Conservation (phyloP, 1,140 invertebrate species). For the Harpegnathos saltator region DNA sequence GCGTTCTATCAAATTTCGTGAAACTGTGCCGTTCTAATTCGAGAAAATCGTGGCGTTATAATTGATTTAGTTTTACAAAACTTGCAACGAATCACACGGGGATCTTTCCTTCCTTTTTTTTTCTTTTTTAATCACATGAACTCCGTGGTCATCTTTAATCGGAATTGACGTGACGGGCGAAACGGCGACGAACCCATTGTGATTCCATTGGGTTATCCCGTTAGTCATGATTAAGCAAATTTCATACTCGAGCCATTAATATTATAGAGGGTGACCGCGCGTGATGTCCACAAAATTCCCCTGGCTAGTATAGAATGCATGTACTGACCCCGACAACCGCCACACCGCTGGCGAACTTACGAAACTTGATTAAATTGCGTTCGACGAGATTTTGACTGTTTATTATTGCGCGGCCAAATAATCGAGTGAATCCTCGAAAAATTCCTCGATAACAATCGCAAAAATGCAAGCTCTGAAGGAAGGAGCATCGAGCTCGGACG, state of each 20-base stretch:
- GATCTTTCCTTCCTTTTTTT: too few relatives aligned
- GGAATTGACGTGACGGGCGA: constrained; percentile 60
- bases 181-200: constrained; percentile 64
- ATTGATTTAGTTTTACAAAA: constrained; percentile 13
- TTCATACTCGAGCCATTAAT: constrained; percentile 74
- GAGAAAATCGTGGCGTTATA: background rate
- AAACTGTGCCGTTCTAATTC: background rate
- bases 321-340: constrained; percentile 66
- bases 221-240: constrained; percentile 77
- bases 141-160: constrained; percentile 54
- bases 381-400: constrained; percentile 49
- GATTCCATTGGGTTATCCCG: constrained; percentile 74
- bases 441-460: background rate
- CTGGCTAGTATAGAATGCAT: constrained; percentile 76
- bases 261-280: constrained; percentile 71
- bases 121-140: background rate
- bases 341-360: constrained; percentile 66
- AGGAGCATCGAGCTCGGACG: background rate
- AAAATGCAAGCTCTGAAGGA: background rate
- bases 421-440: constrained; percentile 10
- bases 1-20: constrained; percentile 3
- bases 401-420: constrained; percentile 3
- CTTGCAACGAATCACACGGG: background rate
- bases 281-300: constrained; percentile 76
- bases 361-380: constrained; percentile 72